Conservation (phyloP, 2,113 vertebrate genomes). For the Donacobius atricapilla region DNA sequence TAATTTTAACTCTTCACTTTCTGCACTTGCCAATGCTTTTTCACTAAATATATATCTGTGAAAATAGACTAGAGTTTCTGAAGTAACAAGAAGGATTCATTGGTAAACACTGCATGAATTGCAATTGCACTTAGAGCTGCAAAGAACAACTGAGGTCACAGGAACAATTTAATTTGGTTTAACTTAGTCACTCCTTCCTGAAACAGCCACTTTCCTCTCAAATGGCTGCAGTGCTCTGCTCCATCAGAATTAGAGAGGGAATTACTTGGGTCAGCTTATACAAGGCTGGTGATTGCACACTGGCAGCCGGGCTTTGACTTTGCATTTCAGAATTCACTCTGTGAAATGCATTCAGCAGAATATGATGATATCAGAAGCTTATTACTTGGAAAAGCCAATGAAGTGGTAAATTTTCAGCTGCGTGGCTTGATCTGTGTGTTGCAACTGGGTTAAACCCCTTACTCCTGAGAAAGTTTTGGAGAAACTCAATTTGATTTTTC, state of each 20-base stretch:
- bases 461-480: not conserved
- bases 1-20: constrained; percentile 38
- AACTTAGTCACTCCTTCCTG: not conserved
- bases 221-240: not conserved
- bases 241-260: not conserved
- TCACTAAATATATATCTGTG: not conserved
- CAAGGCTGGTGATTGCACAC: not conserved
- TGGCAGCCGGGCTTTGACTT: constrained; percentile 15
- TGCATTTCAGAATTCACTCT: not conserved
- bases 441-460: not conserved
- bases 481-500: not conserved
- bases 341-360: not conserved
- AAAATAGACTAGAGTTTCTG: not conserved
- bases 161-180: not conserved
- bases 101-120: not conserved
- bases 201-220: not conserved
- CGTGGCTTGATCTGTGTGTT: not conserved
- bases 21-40: not conserved
- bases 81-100: not conserved
- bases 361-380: not conserved
- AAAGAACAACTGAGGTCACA: not conserved
- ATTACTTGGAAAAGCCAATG: not conserved
- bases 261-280: constrained; percentile 16
- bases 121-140: not conserved
- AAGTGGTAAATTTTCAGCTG: not conserved